Percentiles rank a stretch among this genome's conserved stretches.
Conservation (phyloP, 2,888 invertebrate species). For the Orchesellides sinensis region DNA sequence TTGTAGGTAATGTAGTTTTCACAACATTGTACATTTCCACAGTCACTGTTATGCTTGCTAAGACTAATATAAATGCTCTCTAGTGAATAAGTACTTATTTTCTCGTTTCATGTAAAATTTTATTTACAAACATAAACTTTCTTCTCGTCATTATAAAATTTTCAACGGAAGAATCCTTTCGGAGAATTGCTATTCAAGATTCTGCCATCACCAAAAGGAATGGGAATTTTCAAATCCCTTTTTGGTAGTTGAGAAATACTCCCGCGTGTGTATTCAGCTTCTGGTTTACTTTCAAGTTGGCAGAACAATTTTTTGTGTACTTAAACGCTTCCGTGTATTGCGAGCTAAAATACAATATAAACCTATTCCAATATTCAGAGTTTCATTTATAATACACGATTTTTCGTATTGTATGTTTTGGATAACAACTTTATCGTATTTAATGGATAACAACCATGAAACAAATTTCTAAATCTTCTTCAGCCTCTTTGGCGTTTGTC, state of each 20-base stretch:
- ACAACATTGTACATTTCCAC: no score
- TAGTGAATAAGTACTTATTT: not conserved
- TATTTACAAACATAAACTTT: not conserved
- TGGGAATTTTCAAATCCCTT: constrained; percentile 20
- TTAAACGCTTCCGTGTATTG: not conserved
- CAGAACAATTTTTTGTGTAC: not conserved
- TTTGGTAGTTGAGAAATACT: constrained; percentile 13
- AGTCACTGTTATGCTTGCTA: no score
- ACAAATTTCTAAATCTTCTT: no score
- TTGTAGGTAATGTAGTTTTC: not conserved
- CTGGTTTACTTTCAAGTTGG: not conserved
- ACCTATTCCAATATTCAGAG: not conserved
- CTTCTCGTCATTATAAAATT: not conserved
- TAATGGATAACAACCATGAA: no score
- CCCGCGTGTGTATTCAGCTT: constrained; percentile 21
- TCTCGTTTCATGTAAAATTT: no score
- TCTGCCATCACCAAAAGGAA: not conserved
- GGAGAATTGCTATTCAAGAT: not conserved
- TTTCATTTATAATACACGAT: not conserved
- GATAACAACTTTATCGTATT: not conserved
- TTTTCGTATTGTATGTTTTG: not conserved
- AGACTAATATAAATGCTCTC: no score
- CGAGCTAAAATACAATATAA: not conserved
- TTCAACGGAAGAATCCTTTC: not conserved
- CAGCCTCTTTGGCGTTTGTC: no score